Percentiles rank a stretch among this genome's conserved stretches.
Evolutionary conservation across 2,797 vertebrate genomes (phyloP).

Genomic region (Acomys russatus): DNA sequence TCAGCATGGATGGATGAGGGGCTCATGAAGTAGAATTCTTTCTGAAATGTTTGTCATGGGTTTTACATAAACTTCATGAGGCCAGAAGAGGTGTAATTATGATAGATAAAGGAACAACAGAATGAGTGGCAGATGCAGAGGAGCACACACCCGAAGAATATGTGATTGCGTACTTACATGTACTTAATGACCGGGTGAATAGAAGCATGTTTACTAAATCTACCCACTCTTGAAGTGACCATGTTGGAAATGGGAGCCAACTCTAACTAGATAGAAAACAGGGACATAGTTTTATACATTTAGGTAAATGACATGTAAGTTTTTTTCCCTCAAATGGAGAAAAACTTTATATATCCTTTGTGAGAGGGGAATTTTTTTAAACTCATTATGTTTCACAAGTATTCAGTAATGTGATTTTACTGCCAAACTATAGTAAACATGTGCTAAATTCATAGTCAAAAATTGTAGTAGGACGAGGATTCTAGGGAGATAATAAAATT

Average conservation of each 20-base stretch:
- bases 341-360: background rate
- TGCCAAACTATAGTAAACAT: background rate
- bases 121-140: no score
- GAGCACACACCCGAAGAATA: no score
- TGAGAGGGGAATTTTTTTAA: background rate
- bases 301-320: background rate
- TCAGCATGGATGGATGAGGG: background rate
- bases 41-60: background rate
- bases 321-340: background rate
- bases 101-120: no score
- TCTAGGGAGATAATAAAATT: conserved; percentile 39
- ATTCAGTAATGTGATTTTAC: background rate
- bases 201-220: no score
- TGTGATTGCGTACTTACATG: no score
- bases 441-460: background rate
- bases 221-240: no score
- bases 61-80: conserved; percentile 14
- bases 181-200: no score
- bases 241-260: background rate
- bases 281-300: background rate
- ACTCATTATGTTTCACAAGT: background rate
- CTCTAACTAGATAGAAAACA: background rate
- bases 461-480: background rate
- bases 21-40: background rate
- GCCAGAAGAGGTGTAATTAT: background rate